Evolutionary conservation across 2,888 invertebrate genomes (phyloP), one percentile per base, ranked within the genome.

Genomic region (Helicoverpa assulta): DNA sequence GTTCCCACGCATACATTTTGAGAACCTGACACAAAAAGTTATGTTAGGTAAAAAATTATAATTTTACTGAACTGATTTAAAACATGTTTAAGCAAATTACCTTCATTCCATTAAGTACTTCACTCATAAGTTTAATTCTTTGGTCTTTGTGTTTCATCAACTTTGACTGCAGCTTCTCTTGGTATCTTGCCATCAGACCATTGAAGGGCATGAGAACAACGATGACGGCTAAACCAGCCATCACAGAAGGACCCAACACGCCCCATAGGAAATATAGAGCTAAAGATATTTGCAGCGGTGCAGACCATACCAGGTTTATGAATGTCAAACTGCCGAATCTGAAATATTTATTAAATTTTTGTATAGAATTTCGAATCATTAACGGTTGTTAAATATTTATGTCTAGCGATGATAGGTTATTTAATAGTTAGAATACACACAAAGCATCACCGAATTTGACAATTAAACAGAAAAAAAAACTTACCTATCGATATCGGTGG

Each of bases 71-170:
- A 26, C 4, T 26, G 26, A 26, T 26, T 26, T 14, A 1, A 16
- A 47, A 47, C n/a, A 50, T 18, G n/a, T 29, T 3, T 16, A 53
- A 16, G 6, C 33, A 54, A 55, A 70, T 58, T 80, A 97, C 98
- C 96, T 98, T 98, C 73, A 98, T 98, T 43, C 98, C 98, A 88
- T 97, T 98, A 56, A 98, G 94, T 67, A 98, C 97, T 94, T 98
- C 98, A 85, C 97, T 98, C 97, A 98, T 98, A 61, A 98, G 91
- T 85, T 98, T 98, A 0, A 98, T 97, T 81, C 98, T 96, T 82
- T 98, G 97, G 87, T 98, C 98, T 91, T 99, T 98, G 87, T 97
- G 97, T 84, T 97, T 97, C 98, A 98, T 98, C 92, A 98, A 98
- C 67, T 96, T 96, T 16, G 97, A 97, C 90, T 98, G 98, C 76